These are phyloP conservation scores for Sinocyclocheilus anshuiensis DNA, from an alignment of 2,113 vertebrate species.

Conservation along the genomic window DNA sequence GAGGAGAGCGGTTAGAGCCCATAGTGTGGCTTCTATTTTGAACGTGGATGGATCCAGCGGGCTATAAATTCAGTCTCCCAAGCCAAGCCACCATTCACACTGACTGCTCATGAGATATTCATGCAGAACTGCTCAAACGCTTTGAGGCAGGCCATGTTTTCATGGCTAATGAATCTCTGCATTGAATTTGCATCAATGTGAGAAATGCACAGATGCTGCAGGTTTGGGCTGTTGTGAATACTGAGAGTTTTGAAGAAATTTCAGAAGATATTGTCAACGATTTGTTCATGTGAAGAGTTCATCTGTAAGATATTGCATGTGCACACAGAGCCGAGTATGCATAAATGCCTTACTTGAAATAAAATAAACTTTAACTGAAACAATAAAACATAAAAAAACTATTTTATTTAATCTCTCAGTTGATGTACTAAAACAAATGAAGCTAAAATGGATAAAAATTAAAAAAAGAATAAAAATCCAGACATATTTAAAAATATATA, in stretches of 20 bases:
- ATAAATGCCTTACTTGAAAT: too few relatives aligned
- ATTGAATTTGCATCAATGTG: constrained; percentile 19
- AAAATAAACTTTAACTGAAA: too few relatives aligned
- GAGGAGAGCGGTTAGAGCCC: not conserved
- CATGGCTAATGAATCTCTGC: constrained; percentile 40
- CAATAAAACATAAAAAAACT: too few relatives aligned
- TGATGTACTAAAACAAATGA: too few relatives aligned
- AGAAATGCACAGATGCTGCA: not conserved
- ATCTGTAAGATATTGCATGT: too few relatives aligned
- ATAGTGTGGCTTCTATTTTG: constrained; percentile 28
- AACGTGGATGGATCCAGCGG: constrained; percentile 43
- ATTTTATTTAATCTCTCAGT: too few relatives aligned
- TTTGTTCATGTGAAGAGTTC: too few relatives aligned
- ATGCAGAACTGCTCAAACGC: constrained; percentile 41
- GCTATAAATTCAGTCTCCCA: constrained; percentile 53
- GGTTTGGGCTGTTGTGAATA: not conserved
- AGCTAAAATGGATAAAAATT: too few relatives aligned
- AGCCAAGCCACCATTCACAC: constrained; percentile 49
- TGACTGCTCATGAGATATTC: constrained; percentile 47
- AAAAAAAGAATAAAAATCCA: too few relatives aligned
- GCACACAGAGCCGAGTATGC: too few relatives aligned
- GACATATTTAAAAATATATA: too few relatives aligned
- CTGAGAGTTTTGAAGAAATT: not conserved
- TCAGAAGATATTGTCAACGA: too few relatives aligned
- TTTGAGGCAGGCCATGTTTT: constrained; percentile 27